Base-by-base conservation (phyloP, 2,113 vertebrate genomes). In the Coreoperca whiteheadi region DNA sequence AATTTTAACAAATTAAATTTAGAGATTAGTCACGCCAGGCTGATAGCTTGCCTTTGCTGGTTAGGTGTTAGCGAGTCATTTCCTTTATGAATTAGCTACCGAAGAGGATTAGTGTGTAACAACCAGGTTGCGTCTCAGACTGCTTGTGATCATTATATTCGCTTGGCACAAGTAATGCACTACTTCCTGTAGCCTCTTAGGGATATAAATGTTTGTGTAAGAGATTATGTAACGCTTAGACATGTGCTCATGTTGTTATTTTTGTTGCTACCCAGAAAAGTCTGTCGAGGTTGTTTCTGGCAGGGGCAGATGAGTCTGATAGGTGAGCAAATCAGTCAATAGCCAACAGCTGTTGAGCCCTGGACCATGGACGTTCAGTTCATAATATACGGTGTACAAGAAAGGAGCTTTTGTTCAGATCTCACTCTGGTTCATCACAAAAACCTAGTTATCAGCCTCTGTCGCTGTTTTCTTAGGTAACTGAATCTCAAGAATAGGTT, bases 221-320 rank as follows among this genome's bases (percentile, higher is more conserved):
- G 70, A 46, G 11, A 32, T 94, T 92, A 92, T 91, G 86, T 90
- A 92, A 93, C 74, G 20, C 8, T 32, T 79, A 50, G 71, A 75
- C 84, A 89, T 91, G 88, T 90, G 87, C 81, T 87, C 79, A 32
- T 91, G 83, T 86, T 92, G 88, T 92, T 93, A 90, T 93, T 93
- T 89, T 79, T 61, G 91, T 88, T 91, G 53, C 71, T 85, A 51
- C 77, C 68, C 23, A 65, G 70, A 77, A 14, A 48, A 73, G 60
- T 75, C 6, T 32, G 50, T n/a, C 21, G 43, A 74, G 43, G 51
- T 54, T 78, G 74, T 87, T 77, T 39, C 2, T 51, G 64, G 28
- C 78, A 25, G 39, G 50, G 54, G 73, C 83, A 79, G 73, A 89
- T 68, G 53, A 41, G 32, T 83, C 88, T 79, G 50, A 63, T 69